A percentile compares a stretch with the other conserved stretches of the same genome.
Evolutionary conservation across 1,140 invertebrate genomes (phyloP).

Genomic region (Sitophilus oryzae): DNA sequence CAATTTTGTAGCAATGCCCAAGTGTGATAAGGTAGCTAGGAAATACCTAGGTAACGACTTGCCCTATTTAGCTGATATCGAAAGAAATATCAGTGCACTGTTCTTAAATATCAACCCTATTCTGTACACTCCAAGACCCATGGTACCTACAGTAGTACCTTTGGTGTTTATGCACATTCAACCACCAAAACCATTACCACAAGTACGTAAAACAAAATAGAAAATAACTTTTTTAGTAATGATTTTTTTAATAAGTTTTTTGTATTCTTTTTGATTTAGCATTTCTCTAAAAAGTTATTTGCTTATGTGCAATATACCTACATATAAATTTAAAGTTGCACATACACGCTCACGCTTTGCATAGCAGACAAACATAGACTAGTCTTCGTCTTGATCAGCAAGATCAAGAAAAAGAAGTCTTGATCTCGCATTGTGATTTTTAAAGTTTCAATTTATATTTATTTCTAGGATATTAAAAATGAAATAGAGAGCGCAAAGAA

Average conservation of each 20-base stretch:
- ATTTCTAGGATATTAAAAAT: conserved; percentile 14
- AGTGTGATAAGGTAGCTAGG: conserved; percentile 37
- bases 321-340: too few relatives aligned
- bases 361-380: too few relatives aligned
- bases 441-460: not conserved
- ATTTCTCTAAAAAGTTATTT: not conserved
- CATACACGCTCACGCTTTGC: too few relatives aligned
- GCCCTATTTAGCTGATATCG: conserved; percentile 46
- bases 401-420: too few relatives aligned
- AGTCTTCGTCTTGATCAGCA: too few relatives aligned
- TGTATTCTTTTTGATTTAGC: not conserved
- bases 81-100: conserved; percentile 47
- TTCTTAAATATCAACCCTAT: conserved; percentile 48
- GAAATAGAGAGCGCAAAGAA: conserved; percentile 37
- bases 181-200: conserved; percentile 40
- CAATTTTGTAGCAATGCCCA: conserved; percentile 22
- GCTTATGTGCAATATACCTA: too few relatives aligned
- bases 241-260: too few relatives aligned
- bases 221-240: too few relatives aligned
- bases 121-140: conserved; percentile 44
- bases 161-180: conserved; percentile 48
- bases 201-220: too few relatives aligned
- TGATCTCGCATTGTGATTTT: too few relatives aligned
- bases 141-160: conserved; percentile 45
- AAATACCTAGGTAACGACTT: conserved; percentile 43